phyloP scores from a whole-genome alignment of 2,888 invertebrate genomes.

The Xanthia icteritia region DNA sequence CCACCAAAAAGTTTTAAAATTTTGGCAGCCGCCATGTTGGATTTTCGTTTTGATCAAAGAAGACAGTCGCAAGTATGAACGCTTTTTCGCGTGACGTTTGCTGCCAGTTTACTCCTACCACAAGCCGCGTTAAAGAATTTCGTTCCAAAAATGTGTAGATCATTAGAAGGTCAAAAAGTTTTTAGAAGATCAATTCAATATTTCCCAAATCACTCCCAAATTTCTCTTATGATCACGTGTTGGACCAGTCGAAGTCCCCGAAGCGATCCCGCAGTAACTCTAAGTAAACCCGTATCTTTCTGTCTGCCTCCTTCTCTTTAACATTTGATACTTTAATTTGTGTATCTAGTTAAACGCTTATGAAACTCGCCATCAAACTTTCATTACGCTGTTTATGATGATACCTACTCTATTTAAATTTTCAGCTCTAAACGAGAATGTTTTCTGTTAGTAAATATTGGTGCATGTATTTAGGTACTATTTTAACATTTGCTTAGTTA shows the following conservation, averaged over 20 bases:
- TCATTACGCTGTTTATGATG: slow-evolving; percentile 8
- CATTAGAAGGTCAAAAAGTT: too few relatives aligned
- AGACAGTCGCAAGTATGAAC: too few relatives aligned
- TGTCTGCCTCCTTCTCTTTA: neutral
- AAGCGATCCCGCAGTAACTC: neutral
- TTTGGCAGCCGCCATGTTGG: too few relatives aligned
- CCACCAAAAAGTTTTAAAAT: too few relatives aligned
- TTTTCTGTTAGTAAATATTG: neutral
- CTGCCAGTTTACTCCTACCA: too few relatives aligned
- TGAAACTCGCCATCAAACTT: slow-evolving; percentile 4
- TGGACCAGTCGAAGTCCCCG: neutral
- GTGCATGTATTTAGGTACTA: neutral
- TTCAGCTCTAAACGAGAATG: neutral
- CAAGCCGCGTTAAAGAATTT: too few relatives aligned
- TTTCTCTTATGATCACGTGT: neutral
- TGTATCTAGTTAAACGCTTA: neutral
- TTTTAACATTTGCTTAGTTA: neutral
- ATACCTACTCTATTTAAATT: neutral
- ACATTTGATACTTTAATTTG: slow-evolving; percentile 5
- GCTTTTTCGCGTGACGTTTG: too few relatives aligned
- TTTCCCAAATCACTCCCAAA: neutral
- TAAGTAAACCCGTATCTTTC: slow-evolving; percentile 20
- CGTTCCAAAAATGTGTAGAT: too few relatives aligned
- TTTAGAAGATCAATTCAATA: too few relatives aligned
- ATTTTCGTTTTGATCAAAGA: too few relatives aligned